Conservation (phyloP, 2,888 invertebrate species). For the Caenorhabditis doughertyi region DNA sequence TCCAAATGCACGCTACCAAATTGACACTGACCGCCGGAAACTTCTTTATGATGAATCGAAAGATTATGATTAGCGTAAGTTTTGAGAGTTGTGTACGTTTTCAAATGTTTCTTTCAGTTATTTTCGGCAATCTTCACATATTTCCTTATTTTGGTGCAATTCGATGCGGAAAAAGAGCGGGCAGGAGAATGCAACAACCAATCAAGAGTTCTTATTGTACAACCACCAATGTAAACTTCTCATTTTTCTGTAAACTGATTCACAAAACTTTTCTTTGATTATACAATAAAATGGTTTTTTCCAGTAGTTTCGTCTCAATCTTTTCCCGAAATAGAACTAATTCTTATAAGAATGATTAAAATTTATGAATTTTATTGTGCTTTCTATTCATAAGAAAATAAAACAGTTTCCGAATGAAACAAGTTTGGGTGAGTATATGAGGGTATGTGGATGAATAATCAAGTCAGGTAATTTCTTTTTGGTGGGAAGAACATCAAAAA, state of each 20-base stretch:
- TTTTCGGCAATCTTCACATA: conserved; percentile 74
- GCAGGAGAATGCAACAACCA: conserved; percentile 55
- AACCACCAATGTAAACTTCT: conserved; percentile 40
- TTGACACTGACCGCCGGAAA: conserved; percentile 70
- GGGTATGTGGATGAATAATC: too few relatives aligned
- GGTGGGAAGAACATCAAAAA: too few relatives aligned
- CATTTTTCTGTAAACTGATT: too few relatives aligned
- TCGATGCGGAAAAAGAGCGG: conserved; percentile 61
- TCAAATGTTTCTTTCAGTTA: conserved; percentile 52
- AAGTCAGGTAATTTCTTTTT: too few relatives aligned
- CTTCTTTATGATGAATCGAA: conserved; percentile 74
- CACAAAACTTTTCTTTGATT: not conserved
- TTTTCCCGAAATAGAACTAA: too few relatives aligned
- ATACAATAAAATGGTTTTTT: too few relatives aligned
- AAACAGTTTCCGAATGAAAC: too few relatives aligned
- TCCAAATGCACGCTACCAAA: conserved; percentile 75
- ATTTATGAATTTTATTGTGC: too few relatives aligned
- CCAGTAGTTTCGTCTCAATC: too few relatives aligned
- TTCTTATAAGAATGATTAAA: too few relatives aligned
- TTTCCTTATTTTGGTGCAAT: conserved; percentile 71
- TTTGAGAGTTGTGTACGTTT: not conserved
- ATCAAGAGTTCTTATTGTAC: conserved; percentile 56
- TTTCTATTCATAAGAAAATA: too few relatives aligned
- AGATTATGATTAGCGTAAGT: conserved; percentile 71
- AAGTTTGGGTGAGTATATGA: too few relatives aligned